Base-by-base conservation (phyloP, 2,888 invertebrate species). In the Erynnis tages region DNA sequence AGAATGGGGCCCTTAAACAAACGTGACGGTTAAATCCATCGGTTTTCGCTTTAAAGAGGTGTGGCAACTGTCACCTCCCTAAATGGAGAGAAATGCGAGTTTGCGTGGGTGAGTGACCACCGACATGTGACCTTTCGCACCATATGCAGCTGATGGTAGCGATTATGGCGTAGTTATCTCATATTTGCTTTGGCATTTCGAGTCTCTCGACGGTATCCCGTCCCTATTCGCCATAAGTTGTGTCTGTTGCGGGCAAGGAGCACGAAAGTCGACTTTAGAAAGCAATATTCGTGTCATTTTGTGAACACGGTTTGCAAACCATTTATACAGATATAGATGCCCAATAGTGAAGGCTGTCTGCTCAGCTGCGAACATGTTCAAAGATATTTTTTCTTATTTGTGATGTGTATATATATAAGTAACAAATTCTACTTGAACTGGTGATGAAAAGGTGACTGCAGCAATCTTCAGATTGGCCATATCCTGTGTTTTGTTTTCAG, bases 81-180 rank as follows among this genome's bases (percentile, higher is more conserved):
- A 82, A 67, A 82, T 65, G 83, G 82, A 69, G 82, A 79, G 83
- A 83, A 83, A 82, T 79, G 75, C 65, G 60, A 62, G 55, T 67
- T 67, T 58, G 66, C 65, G 64, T 61, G 63, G 66, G 66, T 70
- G 49, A 49, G 40, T 57, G 56, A 57, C 59, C 57, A 57, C 30
- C 66, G 68, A 66, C 69, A 67, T 66, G 62, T 64, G 71, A 70
- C 71, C 68, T 64, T 65, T 73, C 59, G 35, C 54, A 54, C 46
- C 55, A 50, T 46, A 49, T 46, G 46, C 37, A 52, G 44, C 43
- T 29, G 49, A 52, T 52, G 52, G 52, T 44, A 35, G 49, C 49
- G 49, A 43, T 52, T 52, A 52, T 52, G 52, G 52, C 44, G 44
- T 52, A 52, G 49, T 50, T 50, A 50, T 50, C 49, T 50, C 49